A percentile compares a stretch with the other conserved stretches of the same genome.
Conservation (phyloP, 64 coral and sea anemone genomes). For the Pocillopora verrucosa region DNA sequence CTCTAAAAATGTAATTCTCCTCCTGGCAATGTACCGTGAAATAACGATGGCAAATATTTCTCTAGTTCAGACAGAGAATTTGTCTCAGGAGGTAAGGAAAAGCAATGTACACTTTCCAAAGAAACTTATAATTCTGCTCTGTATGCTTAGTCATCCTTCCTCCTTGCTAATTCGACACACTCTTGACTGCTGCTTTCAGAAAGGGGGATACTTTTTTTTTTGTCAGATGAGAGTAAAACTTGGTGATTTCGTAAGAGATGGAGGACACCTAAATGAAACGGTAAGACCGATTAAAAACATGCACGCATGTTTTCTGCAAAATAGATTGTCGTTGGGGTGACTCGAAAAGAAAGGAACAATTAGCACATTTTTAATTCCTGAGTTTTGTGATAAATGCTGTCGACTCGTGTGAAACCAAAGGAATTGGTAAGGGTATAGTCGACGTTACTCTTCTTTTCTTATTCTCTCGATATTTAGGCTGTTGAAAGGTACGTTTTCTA, state of each 20-base stretch:
- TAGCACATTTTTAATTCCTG: too few relatives aligned
- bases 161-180: too few relatives aligned
- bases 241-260: neutral
- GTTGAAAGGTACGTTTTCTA: neutral
- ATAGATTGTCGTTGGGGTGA: too few relatives aligned
- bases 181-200: neutral
- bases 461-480: neutral
- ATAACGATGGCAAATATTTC: constrained; percentile 19
- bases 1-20: neutral
- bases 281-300: neutral
- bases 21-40: constrained; percentile 20
- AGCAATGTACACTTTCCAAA: too few relatives aligned
- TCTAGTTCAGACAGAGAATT: neutral
- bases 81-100: constrained; percentile 3
- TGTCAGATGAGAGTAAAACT: constrained; percentile 1
- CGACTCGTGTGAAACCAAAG: too few relatives aligned
- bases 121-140: too few relatives aligned
- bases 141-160: too few relatives aligned
- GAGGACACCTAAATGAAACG: neutral
- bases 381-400: too few relatives aligned
- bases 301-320: too few relatives aligned
- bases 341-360: too few relatives aligned
- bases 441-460: too few relatives aligned
- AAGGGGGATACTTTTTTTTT: neutral
- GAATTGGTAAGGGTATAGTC: too few relatives aligned